Conservation (phyloP, 2,113 vertebrate genomes). For the Acanthochromis polyacanthus region DNA sequence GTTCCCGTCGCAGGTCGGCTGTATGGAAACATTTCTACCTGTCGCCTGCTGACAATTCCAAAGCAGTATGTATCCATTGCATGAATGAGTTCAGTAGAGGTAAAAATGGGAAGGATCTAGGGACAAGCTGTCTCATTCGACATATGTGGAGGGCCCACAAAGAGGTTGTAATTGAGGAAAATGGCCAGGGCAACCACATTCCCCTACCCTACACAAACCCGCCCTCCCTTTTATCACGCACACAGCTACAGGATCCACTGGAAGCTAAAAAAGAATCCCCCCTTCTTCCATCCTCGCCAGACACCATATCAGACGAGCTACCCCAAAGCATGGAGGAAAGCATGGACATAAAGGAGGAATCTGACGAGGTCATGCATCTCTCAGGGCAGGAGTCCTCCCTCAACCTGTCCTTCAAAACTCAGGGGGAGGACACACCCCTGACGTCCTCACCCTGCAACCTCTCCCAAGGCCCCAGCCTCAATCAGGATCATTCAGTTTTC, state of each 20-base stretch:
- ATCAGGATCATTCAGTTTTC: slow-evolving; percentile 86
- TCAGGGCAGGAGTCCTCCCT: slow-evolving; percentile 82
- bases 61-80: slow-evolving; percentile 98
- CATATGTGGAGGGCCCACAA: slow-evolving; percentile 98
- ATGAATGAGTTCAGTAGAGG: slow-evolving; percentile 98
- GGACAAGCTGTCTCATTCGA: slow-evolving; percentile 96
- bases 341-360: slow-evolving; percentile 83
- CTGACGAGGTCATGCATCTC: slow-evolving; percentile 82
- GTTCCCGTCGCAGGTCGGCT: slow-evolving; percentile 93
- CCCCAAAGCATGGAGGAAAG: slow-evolving; percentile 73
- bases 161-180: slow-evolving; percentile 96
- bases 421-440: slow-evolving; percentile 80
- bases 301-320: slow-evolving; percentile 84
- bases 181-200: slow-evolving; percentile 89
- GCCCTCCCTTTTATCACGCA: slow-evolving; percentile 89
- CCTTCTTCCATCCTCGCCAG: slow-evolving; percentile 87
- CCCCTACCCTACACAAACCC: slow-evolving; percentile 90
- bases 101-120: slow-evolving; percentile 97
- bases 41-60: slow-evolving; percentile 94
- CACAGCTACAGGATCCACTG: slow-evolving; percentile 82
- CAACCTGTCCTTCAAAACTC: slow-evolving; percentile 85
- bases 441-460: slow-evolving; percentile 87
- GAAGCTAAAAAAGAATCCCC: slow-evolving; percentile 84
- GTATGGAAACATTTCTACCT: slow-evolving; percentile 99
- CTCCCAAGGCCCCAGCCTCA: slow-evolving; percentile 77